Conservation (phyloP, 2,797 vertebrate genomes). For the Moxostoma hubbsi region DNA sequence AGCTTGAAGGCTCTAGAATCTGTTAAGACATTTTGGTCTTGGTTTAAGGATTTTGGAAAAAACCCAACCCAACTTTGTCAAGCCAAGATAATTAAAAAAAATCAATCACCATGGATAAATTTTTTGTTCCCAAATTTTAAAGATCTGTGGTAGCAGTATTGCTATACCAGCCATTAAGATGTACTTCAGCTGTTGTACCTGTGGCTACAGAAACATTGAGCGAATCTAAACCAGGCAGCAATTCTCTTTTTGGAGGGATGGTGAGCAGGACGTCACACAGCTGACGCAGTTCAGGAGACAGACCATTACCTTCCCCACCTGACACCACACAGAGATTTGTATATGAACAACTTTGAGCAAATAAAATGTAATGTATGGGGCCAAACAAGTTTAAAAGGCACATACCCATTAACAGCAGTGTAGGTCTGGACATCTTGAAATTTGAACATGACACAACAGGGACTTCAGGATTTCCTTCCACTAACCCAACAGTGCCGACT, state of each 20-base stretch:
- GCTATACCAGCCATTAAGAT: background rate
- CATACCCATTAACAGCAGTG: constrained; percentile 72
- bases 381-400: background rate
- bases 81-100: too few species aligned
- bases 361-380: background rate
- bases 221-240: constrained; percentile 83
- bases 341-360: background rate
- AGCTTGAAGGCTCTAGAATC: too few species aligned
- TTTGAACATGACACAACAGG: constrained; percentile 65
- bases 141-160: background rate
- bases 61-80: too few species aligned
- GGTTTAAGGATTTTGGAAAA: too few species aligned
- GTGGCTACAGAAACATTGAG: constrained; percentile 93
- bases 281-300: constrained; percentile 78
- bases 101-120: too few species aligned
- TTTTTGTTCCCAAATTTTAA: background rate
- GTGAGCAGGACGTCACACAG: constrained; percentile 82
- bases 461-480: constrained; percentile 14
- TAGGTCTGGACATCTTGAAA: constrained; percentile 73
- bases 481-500: constrained; percentile 73
- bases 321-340: constrained; percentile 46
- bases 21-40: too few species aligned
- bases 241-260: constrained; percentile 76
- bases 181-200: constrained; percentile 65
- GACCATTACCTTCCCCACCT: constrained; percentile 85